Base-by-base conservation (phyloP, 2,113 vertebrate genomes). In the Neolamprologus sp. region DNA sequence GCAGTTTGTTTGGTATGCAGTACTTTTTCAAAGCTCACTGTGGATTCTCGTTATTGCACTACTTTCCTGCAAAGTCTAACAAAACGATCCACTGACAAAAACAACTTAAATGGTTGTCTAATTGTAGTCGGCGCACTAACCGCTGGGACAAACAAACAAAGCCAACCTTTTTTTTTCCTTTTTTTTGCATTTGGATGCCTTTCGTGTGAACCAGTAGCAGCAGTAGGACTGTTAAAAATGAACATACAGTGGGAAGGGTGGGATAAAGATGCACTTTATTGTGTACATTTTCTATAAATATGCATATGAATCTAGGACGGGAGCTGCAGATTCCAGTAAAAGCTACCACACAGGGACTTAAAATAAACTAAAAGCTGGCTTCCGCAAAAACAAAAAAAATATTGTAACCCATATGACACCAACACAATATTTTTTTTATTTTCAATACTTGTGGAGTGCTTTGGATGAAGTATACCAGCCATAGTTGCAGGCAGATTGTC, bases 71-170 rank as follows among this genome's bases (percentile, higher is more conserved):
- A 19, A 47, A 75, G 68, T 75, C 40, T 75, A 75, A 47, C 68
- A 75, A 75, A 75, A 75, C 5, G 6, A 78, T 78, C 71, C 71
- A 78, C 45, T 51, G 73, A 78, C 45, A 78, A 78, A 78, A 49
- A 78, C 73, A 78, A 30, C 26, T 78, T 49, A 78, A 51, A 51
- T 30, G 3, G 73, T 78, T 84, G 33, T 55, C 65, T 42, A 73
- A 73, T 68, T 55, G 26, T 75, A 40, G 23, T 75, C 21, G 3
- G 30, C 3, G 2, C 33, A 13, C 51, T 71, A 37, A 40, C n/a
- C 19, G 7, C 51, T 33, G n/a, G 28, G 51, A 21, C 57, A 82
- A 82, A 33, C 57, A 47, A 45, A 12, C 26, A 9, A 73, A 45
- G 40, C 13, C 10, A 47, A n/a, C 11, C 16, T 4, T 13, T 37